Evolutionary conservation across 1,140 invertebrate species (phyloP), one percentile per base, ranked within the genome.

Genomic region (Penaeus vannamei): DNA sequence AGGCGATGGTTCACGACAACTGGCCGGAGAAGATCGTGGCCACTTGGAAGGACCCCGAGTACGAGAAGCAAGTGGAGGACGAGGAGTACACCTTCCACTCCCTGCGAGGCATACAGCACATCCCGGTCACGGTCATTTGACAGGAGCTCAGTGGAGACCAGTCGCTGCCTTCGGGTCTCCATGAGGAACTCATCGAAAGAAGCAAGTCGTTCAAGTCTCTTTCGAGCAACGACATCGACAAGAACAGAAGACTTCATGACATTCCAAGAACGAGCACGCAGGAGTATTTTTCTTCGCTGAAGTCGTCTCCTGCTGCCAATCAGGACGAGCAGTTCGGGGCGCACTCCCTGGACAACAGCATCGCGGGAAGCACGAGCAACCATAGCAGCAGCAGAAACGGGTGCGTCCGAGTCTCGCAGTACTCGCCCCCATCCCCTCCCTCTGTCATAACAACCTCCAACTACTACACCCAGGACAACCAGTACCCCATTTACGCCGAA

Each of bases 121-220:
- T 91, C 72, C 91, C 87, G 8, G 86, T 91, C 1, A 86, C 91
- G 22, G 91, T 91, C 80, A 91, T 91, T 77, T 91, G 91, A 91
- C 91, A 91, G 87, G 91, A 91, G 91, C 91, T 91, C 86, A 86
- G 85, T 91, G 91, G 91, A 86, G 88, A 90, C 79, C 88, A 86
- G 36, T 86, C 88, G 10, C 64, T 72, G 32, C 85, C 85, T 61
- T 82, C 86, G 79, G 90, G 89, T 85, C 87, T 89, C 86, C 90
- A 91, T 76, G 88, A 91, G n/a, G 90, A 91, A 89, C 86, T 91
- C 19, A 60, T 90, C 20, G 79, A 87, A 60, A 91, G 90, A 80
- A 69, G 81, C 17, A 89, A 64, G 60, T 86, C 81, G 23, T 79
- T 86, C 85, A 89, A 90, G 61, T 84, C 84, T 64, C 42, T 62